Conservation (phyloP, 2,888 invertebrate species). For the Sinelater perroti region DNA sequence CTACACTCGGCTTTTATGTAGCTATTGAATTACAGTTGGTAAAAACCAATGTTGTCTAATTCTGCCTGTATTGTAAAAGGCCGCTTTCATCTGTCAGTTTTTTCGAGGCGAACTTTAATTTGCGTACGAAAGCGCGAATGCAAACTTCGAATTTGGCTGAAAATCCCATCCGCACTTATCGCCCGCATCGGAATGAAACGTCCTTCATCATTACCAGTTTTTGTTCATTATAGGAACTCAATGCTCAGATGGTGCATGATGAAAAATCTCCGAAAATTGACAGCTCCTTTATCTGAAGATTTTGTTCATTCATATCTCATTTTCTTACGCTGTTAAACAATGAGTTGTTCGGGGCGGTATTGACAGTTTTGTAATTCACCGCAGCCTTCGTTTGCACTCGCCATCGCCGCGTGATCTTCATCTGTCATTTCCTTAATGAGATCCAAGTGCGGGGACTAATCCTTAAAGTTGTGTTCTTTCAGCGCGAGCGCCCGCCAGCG, state of each 20-base stretch:
- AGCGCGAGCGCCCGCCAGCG: not conserved
- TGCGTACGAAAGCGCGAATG: not conserved
- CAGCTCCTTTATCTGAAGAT: slow-evolving; percentile 62
- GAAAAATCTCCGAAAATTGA: slow-evolving; percentile 62
- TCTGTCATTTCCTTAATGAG: slow-evolving; percentile 59
- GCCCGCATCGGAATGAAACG: slow-evolving; percentile 54
- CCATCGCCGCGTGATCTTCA: slow-evolving; percentile 53
- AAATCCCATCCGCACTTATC: slow-evolving; percentile 58
- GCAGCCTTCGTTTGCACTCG: slow-evolving; percentile 60
- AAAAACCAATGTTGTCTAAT: too few relatives aligned
- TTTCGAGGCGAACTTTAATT: too few relatives aligned
- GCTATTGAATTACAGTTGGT: too few relatives aligned
- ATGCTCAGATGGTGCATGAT: slow-evolving; percentile 60
- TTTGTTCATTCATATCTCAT: slow-evolving; percentile 61
- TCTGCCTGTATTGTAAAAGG: too few relatives aligned
- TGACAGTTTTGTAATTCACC: slow-evolving; percentile 59
- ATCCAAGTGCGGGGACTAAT: slow-evolving; percentile 43
- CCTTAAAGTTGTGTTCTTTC: slow-evolving; percentile 24
- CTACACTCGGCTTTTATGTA: too few relatives aligned
- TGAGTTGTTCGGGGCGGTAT: slow-evolving; percentile 53
- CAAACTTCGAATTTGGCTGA: slow-evolving; percentile 7
- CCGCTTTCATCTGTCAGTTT: too few relatives aligned
- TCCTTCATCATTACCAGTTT: slow-evolving; percentile 61
- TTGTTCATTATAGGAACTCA: slow-evolving; percentile 61
- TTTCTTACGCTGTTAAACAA: slow-evolving; percentile 58